Conservation (phyloP, 2,113 vertebrate genomes). For the Muscicapa adusta region DNA sequence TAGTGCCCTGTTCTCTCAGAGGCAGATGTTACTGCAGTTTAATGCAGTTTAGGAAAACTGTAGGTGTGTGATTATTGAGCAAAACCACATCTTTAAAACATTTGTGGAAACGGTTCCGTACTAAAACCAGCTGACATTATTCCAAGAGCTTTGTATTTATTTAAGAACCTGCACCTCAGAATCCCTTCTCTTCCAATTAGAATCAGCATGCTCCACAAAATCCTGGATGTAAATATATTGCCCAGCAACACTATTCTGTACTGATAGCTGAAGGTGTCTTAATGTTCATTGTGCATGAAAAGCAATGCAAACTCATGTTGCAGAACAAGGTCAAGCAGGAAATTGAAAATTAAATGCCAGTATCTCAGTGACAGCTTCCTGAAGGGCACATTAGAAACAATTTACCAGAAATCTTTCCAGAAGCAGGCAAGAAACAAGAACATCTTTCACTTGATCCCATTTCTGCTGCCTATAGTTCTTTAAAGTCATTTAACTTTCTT, state of each 20-base stretch:
- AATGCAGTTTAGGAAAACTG: neutral
- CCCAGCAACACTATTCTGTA: neutral
- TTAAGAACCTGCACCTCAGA: neutral
- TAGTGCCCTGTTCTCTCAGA: too few species aligned
- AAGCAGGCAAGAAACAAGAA: neutral
- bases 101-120: neutral
- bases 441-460: neutral
- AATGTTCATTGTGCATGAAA: neutral
- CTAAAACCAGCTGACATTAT: neutral
- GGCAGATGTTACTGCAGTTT: neutral
- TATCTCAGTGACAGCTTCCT: conserved; percentile 13
- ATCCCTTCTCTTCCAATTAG: neutral
- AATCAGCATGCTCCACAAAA: neutral
- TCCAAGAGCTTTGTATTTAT: neutral
- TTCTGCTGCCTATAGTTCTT: neutral
- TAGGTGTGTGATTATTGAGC: neutral
- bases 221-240: neutral
- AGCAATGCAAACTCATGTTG: neutral
- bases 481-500: neutral
- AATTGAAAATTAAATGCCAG: conserved; percentile 24
- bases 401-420: neutral
- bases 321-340: conserved; percentile 32
- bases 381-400: neutral
- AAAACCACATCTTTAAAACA: neutral
- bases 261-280: neutral